Evolutionary conservation across 92 coral and sea anemone species (phyloP).

Genomic region (Porites rus): DNA sequence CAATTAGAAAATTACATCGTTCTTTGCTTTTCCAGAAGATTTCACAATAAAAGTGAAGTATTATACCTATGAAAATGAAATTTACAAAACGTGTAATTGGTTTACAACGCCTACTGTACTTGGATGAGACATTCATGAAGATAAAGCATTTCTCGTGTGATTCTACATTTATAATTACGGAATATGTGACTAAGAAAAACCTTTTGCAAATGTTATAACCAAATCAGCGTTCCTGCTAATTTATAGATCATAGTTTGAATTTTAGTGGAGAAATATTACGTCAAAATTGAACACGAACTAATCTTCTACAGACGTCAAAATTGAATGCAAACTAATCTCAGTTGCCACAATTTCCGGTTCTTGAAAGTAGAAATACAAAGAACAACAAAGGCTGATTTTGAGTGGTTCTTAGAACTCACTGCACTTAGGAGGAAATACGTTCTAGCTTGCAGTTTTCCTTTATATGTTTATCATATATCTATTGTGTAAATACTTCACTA

Average conservation of each 20-base stretch:
- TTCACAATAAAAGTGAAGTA: neutral
- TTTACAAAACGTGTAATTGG: neutral
- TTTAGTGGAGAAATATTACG: neutral
- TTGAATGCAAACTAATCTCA: neutral
- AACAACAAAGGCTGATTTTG: constrained; percentile 8
- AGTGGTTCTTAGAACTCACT: neutral
- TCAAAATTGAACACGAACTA: neutral
- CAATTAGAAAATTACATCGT: neutral
- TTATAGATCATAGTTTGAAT: too few species aligned
- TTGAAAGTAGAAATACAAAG: neutral
- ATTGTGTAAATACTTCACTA: neutral
- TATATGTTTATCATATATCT: neutral
- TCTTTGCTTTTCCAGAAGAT: neutral
- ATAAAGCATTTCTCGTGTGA: neutral
- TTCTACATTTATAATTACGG: neutral
- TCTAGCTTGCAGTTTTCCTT: neutral
- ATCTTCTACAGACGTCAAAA: neutral
- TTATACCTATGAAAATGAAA: neutral
- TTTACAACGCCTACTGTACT: too few species aligned
- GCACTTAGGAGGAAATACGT: neutral
- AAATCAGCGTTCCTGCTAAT: neutral
- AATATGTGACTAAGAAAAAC: constrained; percentile 8
- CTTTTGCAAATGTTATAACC: constrained; percentile 10
- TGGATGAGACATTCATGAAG: neutral
- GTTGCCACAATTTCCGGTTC: constrained; percentile 24